phyloP scores from a whole-genome alignment of 2,113 vertebrate genomes.

The Lamprotornis superbus region DNA sequence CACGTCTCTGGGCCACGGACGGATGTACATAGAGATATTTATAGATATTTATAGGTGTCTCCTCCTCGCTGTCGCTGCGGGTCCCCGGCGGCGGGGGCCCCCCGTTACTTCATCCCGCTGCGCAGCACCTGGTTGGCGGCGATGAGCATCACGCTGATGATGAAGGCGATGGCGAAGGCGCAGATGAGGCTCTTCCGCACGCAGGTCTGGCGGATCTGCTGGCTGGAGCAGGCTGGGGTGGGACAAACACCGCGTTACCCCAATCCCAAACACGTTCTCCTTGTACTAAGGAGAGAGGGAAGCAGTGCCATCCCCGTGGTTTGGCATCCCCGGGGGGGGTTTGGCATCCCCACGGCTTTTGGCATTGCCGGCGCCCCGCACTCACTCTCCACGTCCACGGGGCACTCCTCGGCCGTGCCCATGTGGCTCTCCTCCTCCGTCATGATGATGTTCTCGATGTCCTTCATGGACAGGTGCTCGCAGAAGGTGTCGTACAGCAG shows the following conservation, averaged over 20 bases:
- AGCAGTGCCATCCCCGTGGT: background rate
- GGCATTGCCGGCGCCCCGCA: background rate
- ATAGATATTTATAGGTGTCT: conserved; percentile 9
- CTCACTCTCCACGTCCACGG: conserved; percentile 98
- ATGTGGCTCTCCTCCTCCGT: conserved; percentile 96
- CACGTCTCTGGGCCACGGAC: background rate
- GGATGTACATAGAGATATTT: background rate
- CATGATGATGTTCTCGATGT: conserved; percentile 99
- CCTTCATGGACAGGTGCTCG: conserved; percentile 98
- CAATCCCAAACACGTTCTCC: fast-evolving
- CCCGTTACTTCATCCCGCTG: conserved; percentile 95
- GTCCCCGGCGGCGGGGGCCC: background rate
- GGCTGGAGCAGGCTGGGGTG: conserved; percentile 86
- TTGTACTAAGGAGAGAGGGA: background rate
- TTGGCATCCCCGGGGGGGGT: background rate
- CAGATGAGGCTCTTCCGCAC: conserved; percentile 97
- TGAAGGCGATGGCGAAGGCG: conserved; percentile 99
- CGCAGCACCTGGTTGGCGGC: conserved; percentile 99
- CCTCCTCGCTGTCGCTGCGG: background rate
- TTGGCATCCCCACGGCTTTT: background rate
- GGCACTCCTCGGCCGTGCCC: conserved; percentile 89
- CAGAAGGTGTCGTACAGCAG: conserved; percentile 97
- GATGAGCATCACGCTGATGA: conserved; percentile 99
- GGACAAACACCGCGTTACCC: background rate
- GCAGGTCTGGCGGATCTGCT: conserved; percentile 97